Evolutionary conservation across 1,140 invertebrate genomes (phyloP).

Genomic region (Cecropterus lyciades): DNA sequence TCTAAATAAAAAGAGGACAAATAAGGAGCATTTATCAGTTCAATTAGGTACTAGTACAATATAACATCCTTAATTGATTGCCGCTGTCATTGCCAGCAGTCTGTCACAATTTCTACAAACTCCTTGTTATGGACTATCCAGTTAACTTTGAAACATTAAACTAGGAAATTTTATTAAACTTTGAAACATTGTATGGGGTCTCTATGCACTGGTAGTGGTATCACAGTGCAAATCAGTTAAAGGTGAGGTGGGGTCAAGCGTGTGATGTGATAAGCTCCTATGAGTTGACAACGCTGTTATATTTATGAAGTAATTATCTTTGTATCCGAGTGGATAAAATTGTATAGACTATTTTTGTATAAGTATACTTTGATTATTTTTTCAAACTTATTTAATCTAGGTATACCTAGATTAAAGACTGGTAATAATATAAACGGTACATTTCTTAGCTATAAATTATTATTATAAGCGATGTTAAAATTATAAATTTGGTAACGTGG

Average conservation of each 20-base stretch:
- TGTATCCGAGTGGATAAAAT: conserved; percentile 50
- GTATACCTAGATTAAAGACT: too few species aligned
- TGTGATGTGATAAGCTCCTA: conserved; percentile 55
- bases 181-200: conserved; percentile 23
- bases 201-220: conserved; percentile 42
- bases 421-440: too few species aligned
- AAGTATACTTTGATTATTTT: conserved; percentile 13
- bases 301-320: conserved; percentile 53
- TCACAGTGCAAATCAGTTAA: conserved; percentile 66
- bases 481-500: too few species aligned
- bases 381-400: too few species aligned
- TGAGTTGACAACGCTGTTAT: conserved; percentile 56
- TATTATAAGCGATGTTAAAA: too few species aligned
- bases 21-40: conserved; percentile 13
- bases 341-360: conserved; percentile 21
- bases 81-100: conserved; percentile 45
- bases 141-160: conserved; percentile 30
- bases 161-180: not conserved
- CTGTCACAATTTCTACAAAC: conserved; percentile 52
- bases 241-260: conserved; percentile 60
- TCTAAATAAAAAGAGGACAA: not conserved
- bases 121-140: conserved; percentile 38
- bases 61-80: conserved; percentile 51
- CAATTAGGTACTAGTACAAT: conserved; percentile 51
- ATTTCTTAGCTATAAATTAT: too few species aligned